Conservation (phyloP, 2,888 invertebrate genomes). For the Sisyra terminalis region DNA sequence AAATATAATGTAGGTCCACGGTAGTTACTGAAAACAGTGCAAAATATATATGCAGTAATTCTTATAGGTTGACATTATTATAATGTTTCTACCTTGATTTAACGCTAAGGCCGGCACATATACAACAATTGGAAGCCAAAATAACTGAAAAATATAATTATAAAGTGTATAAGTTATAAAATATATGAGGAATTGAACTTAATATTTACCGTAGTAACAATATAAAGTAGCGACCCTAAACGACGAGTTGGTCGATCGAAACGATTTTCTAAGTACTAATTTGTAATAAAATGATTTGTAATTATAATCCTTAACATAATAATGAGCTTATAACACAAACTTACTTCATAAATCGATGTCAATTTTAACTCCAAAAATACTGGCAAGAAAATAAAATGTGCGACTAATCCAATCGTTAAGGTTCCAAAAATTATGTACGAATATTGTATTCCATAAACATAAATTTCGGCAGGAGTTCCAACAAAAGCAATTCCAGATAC, state of each 20-base stretch:
- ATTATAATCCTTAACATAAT: no score
- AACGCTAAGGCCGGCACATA: conserved; percentile 49
- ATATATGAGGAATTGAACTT: no score
- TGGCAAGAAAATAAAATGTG: conserved; percentile 51
- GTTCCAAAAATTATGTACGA: conserved; percentile 44
- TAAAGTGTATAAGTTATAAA: no score
- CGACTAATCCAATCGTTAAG: conserved; percentile 44
- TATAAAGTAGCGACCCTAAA: no score
- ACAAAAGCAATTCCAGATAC: conserved; percentile 63
- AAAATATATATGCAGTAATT: conserved; percentile 8
- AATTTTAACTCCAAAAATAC: conserved; percentile 58
- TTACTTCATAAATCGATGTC: conserved; percentile 66
- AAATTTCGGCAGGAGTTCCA: conserved; percentile 65
- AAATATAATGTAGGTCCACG: conserved; percentile 61
- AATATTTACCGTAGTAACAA: no score
- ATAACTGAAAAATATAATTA: conserved; percentile 48
- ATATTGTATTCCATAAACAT: conserved; percentile 68
- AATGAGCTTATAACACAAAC: no score
- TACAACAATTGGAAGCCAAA: conserved; percentile 41
- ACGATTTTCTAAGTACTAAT: background rate
- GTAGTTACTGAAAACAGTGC: conserved; percentile 60
- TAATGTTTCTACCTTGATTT: conserved; percentile 46
- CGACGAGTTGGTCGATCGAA: no score
- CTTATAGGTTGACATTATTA: background rate
- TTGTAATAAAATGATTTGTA: conserved; percentile 1